These are phyloP conservation scores for Chinchilla lanigera DNA, from an alignment of 2,113 vertebrate species.

Conservation along the genomic window DNA sequence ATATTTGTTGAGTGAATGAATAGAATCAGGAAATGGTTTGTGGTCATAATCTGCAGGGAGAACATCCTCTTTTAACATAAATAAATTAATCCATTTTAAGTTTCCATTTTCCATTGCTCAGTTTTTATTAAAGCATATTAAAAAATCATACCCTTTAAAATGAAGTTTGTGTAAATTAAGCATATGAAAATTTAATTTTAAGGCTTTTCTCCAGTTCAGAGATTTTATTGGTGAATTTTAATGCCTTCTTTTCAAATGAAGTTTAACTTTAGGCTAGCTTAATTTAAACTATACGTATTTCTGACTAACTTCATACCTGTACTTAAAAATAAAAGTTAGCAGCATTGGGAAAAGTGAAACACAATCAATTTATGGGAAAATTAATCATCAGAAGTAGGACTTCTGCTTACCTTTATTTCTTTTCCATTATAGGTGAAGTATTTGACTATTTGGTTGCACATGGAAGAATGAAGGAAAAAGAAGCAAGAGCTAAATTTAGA, in stretches of 20 bases:
- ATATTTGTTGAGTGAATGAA: background rate
- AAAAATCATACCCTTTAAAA: background rate
- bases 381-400: background rate
- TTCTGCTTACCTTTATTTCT: slow-evolving; percentile 71
- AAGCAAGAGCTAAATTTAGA: slow-evolving; percentile 99
- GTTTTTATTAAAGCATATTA: slow-evolving; percentile 49
- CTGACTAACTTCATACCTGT: background rate
- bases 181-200: background rate
- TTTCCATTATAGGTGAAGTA: slow-evolving; percentile 93
- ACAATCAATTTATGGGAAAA: slow-evolving; percentile 21
- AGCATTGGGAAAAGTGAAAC: slow-evolving; percentile 26
- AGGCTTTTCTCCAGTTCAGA: slow-evolving; percentile 25
- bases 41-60: background rate
- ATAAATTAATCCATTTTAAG: background rate
- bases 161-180: background rate
- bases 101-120: background rate
- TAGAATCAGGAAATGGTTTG: background rate
- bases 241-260: background rate
- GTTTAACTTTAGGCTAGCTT: background rate
- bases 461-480: slow-evolving; percentile 99
- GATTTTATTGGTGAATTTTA: slow-evolving; percentile 40
- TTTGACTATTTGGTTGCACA: slow-evolving; percentile 99
- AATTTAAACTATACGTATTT: slow-evolving; percentile 28
- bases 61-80: background rate
- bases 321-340: slow-evolving; percentile 5